Conservation (phyloP, 2,797 vertebrate species). For the Rhabdomys pumilio region DNA sequence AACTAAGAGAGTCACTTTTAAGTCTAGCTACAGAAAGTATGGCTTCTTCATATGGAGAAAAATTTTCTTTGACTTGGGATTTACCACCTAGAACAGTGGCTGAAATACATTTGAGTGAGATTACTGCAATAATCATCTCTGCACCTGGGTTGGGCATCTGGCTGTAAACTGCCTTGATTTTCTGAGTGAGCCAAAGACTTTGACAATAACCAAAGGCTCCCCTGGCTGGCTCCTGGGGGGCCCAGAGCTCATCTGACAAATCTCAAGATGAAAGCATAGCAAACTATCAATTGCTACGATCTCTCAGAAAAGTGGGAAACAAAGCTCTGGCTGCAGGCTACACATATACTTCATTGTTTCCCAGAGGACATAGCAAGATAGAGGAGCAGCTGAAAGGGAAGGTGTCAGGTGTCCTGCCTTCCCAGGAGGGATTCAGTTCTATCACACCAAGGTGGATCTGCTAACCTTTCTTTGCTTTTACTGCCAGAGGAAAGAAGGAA, state of each 20-base stretch:
- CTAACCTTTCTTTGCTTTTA: background rate
- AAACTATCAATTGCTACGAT: background rate
- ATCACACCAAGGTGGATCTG: background rate
- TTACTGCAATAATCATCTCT: fast-evolving
- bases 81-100: background rate
- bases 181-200: background rate
- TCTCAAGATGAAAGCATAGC: background rate
- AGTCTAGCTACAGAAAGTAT: background rate
- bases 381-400: background rate
- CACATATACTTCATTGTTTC: background rate
- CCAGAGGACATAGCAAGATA: fast-evolving
- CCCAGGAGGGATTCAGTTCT: fast-evolving
- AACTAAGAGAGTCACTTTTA: background rate
- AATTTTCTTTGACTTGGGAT: background rate
- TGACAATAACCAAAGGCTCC: background rate
- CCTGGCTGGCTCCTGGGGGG: background rate
- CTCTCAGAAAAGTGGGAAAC: background rate
- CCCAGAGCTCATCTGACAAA: background rate
- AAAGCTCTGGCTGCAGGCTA: background rate
- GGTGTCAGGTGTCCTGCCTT: fast-evolving
- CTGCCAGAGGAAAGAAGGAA: background rate
- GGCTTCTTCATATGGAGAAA: background rate
- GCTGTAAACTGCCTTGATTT: background rate
- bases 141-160: background rate
- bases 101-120: background rate